Base-by-base conservation (phyloP, 2,113 vertebrate species). In the cattle (Bos taurus) region DNA sequence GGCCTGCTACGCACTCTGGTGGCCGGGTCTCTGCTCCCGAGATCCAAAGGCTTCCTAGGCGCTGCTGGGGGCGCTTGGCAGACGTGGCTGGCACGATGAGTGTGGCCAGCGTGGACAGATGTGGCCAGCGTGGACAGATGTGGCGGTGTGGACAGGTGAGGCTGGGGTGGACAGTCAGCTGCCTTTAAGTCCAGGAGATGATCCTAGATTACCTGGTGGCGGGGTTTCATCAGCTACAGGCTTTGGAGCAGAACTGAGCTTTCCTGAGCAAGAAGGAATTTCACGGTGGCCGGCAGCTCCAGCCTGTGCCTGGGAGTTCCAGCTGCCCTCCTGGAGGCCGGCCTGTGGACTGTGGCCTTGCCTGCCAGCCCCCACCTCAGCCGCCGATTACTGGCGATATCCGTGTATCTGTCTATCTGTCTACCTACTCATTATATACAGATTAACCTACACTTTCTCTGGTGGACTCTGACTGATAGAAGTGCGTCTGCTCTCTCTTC, bases 81-180 rank as follows among this genome's bases (percentile, higher is more conserved):
- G 15, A 59, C 14, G 30, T 13, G n/a, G 23, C 40, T 1, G 3
- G n/a, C 5, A 6, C 1, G 4, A 36, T 36, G 67, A 71, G 67
- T 36, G 67, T 6, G 67, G 19, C 64, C 8, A 0, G 7, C 23
- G 7, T 48, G 43, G 59, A 26, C 8, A 40, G 3, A 26, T 33
- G 33, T 0, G 13, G 40, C 46, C 0, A 2, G 54, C 0, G 54
- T 56, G 54, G 54, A 19, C 9, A 36, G 2, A 19, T 15, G 43
- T 2, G 17, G 40, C 0, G 1, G 5, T 1, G 10, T 50, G n/a
- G 17, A 8, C 4, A 48, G 13, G 15, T n/a, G 43, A 5, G 33
- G n/a, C 48, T 2, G 4, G 5, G 14, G 7, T 52, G 54, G 54
- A 6, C 4, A 43, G 6, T 26, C 26, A 14, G 57, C 43, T 5